Base-by-base conservation (phyloP, 1,140 invertebrate species). In the Diachasma alloeum region DNA sequence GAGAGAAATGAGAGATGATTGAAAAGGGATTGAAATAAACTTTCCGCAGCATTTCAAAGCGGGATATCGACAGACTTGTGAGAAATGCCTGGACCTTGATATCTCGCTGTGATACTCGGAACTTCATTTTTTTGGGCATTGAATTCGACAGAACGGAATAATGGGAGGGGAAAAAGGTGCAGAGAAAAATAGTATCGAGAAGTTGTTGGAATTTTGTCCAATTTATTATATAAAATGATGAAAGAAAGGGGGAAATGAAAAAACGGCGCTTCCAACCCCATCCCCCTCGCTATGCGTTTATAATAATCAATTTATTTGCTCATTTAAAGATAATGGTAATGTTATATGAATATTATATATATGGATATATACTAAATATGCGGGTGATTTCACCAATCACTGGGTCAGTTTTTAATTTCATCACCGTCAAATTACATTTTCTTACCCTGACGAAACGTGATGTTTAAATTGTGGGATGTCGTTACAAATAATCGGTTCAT, bases 221-320 rank as follows among this genome's bases (percentile, higher is more conserved):
- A 53, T 53, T 53, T 53, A 42, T 42, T 42, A 42, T 42, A 42
- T 15, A 39, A 31, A 68, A 68, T 26, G 22, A 9, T 36, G 69
- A n/a, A 72, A 26, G 6, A 48, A 53, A 72, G 70, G 44, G 4
- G 17, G 36, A 31, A 44, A 24, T 63, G 46, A 69, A 26, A 22
- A 70, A 22, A 63, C 39, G 74, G 74, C 66, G 77, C 75, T 74
- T 79, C 74, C 74, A 79, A 59, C 72, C 74, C 75, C 74, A 77
- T 73, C 70, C 71, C 78, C 74, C 75, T 73, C 78, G 79, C 76
- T 75, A 24, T 77, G 59, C 74, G 81, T 78, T 85, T 74, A 81
- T 85, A 87, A 85, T 87, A 88, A 88, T 87, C 86, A 86, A 87
- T 85, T 86, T 82, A 85, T 87, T 87, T 87, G 85, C 86, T 88